These are phyloP conservation scores for Apodemus speciosus DNA, from an alignment of 2,113 vertebrate species.

Conservation along the genomic window DNA sequence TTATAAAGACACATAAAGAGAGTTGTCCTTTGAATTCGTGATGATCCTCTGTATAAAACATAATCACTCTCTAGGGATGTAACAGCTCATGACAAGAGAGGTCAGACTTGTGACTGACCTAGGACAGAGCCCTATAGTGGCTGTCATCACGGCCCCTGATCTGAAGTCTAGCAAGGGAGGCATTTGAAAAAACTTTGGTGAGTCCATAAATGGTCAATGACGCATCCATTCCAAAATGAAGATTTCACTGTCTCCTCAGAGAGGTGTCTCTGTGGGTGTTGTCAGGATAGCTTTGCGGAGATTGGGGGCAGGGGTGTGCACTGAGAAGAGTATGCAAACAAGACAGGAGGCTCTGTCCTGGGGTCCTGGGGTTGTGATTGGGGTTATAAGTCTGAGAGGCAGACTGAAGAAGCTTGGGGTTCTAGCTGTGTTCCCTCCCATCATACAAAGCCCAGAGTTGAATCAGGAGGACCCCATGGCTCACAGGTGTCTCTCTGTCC, in stretches of 20 bases:
- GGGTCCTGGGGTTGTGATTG: no score
- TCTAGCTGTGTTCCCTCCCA: not conserved
- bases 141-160: not conserved
- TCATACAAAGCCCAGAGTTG: not conserved
- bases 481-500: conserved; percentile 25
- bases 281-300: not conserved
- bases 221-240: not conserved
- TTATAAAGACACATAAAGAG: not conserved
- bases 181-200: not conserved
- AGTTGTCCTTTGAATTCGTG: not conserved
- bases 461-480: not conserved
- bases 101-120: not conserved
- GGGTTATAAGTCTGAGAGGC: not conserved
- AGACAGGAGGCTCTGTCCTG: not conserved
- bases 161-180: not conserved
- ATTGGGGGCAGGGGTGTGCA: not conserved
- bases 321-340: not conserved
- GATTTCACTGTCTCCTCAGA: not conserved
- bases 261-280: not conserved
- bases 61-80: not conserved
- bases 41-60: not conserved
- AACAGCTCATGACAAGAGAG: not conserved
- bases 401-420: not conserved
- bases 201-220: not conserved
- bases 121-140: not conserved